Evolutionary conservation across 53 echinoderm and acorn worm genomes (phyloP).

Genomic region (Astropecten irregularis): DNA sequence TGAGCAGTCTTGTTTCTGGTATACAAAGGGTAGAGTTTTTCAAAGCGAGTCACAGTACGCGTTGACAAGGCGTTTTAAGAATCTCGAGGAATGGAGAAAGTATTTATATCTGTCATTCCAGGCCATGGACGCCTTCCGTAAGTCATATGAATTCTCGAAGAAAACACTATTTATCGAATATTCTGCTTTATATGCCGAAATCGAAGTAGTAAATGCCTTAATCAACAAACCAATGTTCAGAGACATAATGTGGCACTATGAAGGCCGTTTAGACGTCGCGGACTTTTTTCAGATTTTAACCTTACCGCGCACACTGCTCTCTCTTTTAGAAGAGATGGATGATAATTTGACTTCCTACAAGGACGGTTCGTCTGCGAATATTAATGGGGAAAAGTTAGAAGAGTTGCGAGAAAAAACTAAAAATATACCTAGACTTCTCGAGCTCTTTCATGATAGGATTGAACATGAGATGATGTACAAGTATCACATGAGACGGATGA

Average conservation of each 20-base stretch:
- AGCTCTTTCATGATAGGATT: too few relatives aligned
- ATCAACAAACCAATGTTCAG: too few relatives aligned
- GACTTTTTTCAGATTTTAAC: not conserved
- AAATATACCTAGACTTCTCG: too few relatives aligned
- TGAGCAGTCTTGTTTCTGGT: slow-evolving; percentile 62
- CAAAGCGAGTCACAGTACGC: not conserved
- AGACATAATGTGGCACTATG: too few relatives aligned
- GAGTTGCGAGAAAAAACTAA: slow-evolving; percentile 3
- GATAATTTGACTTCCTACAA: slow-evolving; percentile 45
- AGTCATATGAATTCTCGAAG: slow-evolving; percentile 8
- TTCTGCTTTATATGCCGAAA: slow-evolving; percentile 20
- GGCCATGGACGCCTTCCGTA: slow-evolving; percentile 35
- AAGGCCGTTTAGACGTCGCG: too few relatives aligned
- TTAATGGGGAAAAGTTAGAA: slow-evolving; percentile 21
- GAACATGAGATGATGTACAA: too few relatives aligned
- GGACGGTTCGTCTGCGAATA: slow-evolving; percentile 29
- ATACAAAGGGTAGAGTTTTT: slow-evolving; percentile 70
- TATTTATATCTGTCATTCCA: not conserved
- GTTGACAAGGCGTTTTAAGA: too few relatives aligned
- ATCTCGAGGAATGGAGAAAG: not conserved
- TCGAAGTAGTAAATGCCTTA: too few relatives aligned
- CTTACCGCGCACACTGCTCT: slow-evolving; percentile 1
- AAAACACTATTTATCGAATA: not conserved
- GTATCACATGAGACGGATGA: too few relatives aligned
- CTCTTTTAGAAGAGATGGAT: slow-evolving; percentile 24